Conservation (phyloP, 2,888 invertebrate species). For the Teleogryllus oceanicus region DNA sequence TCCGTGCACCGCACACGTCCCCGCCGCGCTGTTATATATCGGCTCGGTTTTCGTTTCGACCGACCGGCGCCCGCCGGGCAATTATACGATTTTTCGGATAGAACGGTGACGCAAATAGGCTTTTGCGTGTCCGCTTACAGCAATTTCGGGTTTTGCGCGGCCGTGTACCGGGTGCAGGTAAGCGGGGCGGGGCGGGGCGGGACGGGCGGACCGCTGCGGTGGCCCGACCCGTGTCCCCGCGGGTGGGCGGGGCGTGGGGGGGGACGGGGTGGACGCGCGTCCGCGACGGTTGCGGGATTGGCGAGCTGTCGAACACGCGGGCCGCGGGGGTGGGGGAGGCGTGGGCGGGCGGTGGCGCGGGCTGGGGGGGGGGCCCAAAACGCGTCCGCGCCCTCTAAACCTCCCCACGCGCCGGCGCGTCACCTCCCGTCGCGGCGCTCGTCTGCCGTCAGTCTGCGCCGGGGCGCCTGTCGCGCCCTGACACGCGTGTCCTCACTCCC, state of each 20-base stretch:
- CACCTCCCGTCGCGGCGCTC: too few species aligned
- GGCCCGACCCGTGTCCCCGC: background rate
- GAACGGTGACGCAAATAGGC: slow-evolving; percentile 1
- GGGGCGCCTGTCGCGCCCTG: too few species aligned
- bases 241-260: background rate
- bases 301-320: background rate
- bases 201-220: background rate
- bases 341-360: background rate
- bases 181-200: background rate
- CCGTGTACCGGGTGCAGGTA: slow-evolving; percentile 18
- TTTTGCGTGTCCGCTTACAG: slow-evolving; percentile 11
- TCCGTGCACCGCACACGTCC: background rate
- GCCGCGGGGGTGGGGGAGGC: background rate
- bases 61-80: background rate
- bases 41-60: background rate
- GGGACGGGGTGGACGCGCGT: background rate
- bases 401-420: background rate
- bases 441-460: too few species aligned
- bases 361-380: background rate
- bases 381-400: background rate
- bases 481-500: too few species aligned
- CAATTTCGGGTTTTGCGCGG: background rate
- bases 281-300: background rate
- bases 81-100: slow-evolving; percentile 10
- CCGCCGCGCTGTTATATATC: background rate